Evolutionary conservation across 2,113 vertebrate genomes (phyloP), one percentile per base, ranked within the genome.

Genomic region (Acrocephalus kingi): DNA sequence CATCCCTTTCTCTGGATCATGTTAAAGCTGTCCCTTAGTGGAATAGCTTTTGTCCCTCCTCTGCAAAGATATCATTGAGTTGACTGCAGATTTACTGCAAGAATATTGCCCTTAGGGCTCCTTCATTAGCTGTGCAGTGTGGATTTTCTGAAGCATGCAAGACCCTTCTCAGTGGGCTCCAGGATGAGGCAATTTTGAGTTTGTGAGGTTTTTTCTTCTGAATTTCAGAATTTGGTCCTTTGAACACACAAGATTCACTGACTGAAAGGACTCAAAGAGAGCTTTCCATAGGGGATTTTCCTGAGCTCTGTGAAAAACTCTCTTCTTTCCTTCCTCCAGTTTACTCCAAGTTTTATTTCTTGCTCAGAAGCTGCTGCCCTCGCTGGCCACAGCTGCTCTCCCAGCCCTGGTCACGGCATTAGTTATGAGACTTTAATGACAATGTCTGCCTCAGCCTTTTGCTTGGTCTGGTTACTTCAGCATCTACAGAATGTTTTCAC

Each of bases 401-500:
- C 85, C 91, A 62, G 76, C 89, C 52, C 52, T 58, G 88, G 78
- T 68, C 92, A 71, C 87, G 67, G 77, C 55, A 87, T 94, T 88
- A 89, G 87, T 68, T 91, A 71, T 54, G 87, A 96, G 79, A 84
- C 89, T 90, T 87, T 31, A 45, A 31, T 86, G 71, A 93, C 23
- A 58, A 59, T 78, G 80, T 78, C 94, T 96, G 81, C 81, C 91
- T 85, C 90, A 67, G 94, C 67, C 87, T 91, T 95, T 93, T 95
- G 94, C 96, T 96, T 95, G 92, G 83, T 96, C 94, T 95, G 80
- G 84, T 96, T 93, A 93, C 93, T 84, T 93, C 86, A 87, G 83
- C 84, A 95, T 96, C 96, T 84, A 87, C 94, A 95, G 96, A 96
- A 95, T 97, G 96, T 97, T 97, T 97, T 95, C 96, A 95, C 89